Evolutionary conservation across 2,113 vertebrate genomes (phyloP).

Genomic region (Suricata suricatta): DNA sequence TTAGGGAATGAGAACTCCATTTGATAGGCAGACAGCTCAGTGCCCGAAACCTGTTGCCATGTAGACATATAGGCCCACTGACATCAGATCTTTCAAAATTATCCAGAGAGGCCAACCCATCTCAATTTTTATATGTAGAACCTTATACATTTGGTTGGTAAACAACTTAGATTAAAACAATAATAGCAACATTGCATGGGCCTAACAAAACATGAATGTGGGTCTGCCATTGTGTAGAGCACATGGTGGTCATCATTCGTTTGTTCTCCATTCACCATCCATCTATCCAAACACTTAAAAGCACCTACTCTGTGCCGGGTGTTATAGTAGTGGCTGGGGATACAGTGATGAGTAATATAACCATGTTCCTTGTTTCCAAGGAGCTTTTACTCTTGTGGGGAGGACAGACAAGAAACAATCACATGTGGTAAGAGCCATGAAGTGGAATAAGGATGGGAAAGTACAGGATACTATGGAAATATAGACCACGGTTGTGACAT

Average conservation of each 20-base stretch:
- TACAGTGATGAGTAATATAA: background rate
- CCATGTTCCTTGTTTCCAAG: background rate
- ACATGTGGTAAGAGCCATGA: background rate
- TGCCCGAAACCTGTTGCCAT: background rate
- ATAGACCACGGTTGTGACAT: background rate
- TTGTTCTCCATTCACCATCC: background rate
- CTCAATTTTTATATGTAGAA: background rate
- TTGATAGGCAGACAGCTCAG: background rate
- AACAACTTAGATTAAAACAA: background rate
- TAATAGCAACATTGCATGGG: background rate
- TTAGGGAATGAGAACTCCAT: background rate
- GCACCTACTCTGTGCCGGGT: background rate
- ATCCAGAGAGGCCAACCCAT: background rate
- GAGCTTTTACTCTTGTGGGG: background rate
- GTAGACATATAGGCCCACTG: background rate
- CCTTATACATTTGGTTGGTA: background rate
- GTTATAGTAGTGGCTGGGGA: background rate
- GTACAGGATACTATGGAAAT: background rate
- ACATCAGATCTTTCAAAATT: background rate
- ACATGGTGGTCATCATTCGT: background rate
- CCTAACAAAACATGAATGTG: background rate
- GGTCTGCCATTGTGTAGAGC: background rate
- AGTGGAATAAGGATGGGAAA: background rate
- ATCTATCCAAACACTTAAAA: background rate
- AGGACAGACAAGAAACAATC: background rate